Conservation (phyloP, 1,140 invertebrate species). For the Drosophila asahinai region DNA sequence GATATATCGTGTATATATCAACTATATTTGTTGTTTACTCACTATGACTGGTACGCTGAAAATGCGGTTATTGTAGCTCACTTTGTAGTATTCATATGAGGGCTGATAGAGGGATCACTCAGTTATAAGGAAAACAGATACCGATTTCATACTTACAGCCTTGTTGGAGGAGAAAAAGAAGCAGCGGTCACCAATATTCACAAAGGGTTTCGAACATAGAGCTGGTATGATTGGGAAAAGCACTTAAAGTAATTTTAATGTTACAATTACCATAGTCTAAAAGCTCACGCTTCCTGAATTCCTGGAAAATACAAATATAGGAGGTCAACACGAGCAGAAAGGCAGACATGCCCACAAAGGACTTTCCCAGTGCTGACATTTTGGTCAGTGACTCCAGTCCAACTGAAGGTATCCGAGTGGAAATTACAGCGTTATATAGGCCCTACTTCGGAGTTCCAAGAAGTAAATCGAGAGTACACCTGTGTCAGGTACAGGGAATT, state of each 20-base stretch:
- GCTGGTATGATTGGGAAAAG: conserved; percentile 2
- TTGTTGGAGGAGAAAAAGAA: conserved; percentile 69
- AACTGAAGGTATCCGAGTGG: conserved; percentile 9
- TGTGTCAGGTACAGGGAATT: neutral
- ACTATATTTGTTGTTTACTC: conserved; percentile 3
- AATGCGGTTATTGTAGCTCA: conserved; percentile 50
- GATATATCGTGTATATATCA: too few species aligned
- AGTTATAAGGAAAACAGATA: too few species aligned
- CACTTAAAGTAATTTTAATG: neutral
- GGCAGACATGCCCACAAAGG: conserved; percentile 26
- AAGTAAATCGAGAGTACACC: neutral
- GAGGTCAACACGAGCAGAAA: conserved; percentile 32
- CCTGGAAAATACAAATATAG: conserved; percentile 42
- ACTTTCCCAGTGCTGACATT: conserved; percentile 36
- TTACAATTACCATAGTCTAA: neutral
- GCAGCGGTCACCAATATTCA: conserved; percentile 50
- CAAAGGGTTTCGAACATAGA: conserved; percentile 53
- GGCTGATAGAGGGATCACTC: conserved; percentile 15
- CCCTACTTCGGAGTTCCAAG: neutral
- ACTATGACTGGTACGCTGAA: conserved; percentile 61
- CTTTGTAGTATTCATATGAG: conserved; percentile 59
- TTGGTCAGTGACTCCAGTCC: neutral
- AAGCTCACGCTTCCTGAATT: conserved; percentile 42
- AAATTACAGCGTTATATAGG: conserved; percentile 15
- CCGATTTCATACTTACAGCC: conserved; percentile 31